A percentile compares a stretch with the other conserved stretches of the same genome.
phyloP scores from a whole-genome alignment of 2,888 invertebrate genomes.

The Teinopalpus imperialis region DNA sequence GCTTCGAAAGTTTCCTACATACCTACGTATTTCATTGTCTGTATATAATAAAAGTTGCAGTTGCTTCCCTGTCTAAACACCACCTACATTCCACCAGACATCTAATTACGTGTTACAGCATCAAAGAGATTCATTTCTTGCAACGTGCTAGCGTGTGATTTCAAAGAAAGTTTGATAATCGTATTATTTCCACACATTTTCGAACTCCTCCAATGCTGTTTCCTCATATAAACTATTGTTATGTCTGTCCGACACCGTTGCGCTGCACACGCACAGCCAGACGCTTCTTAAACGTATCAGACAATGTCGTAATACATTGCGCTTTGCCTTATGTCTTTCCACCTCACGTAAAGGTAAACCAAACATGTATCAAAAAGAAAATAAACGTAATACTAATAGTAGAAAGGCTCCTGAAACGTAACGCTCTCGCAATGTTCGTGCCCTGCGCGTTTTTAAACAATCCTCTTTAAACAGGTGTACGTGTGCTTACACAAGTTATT shows the following conservation, averaged over 20 bases:
- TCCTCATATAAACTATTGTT: conserved; percentile 28
- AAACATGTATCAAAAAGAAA: conserved; percentile 29
- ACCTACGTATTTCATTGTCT: conserved; percentile 6
- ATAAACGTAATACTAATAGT: too few species aligned
- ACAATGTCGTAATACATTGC: conserved; percentile 16
- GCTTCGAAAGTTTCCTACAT: neutral
- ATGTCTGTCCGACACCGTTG: conserved; percentile 28
- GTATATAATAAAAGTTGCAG: conserved; percentile 11
- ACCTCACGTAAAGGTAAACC: conserved; percentile 25
- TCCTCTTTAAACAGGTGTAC: conserved; percentile 74
- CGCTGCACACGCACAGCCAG: conserved; percentile 11
- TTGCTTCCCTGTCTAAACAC: conserved; percentile 4
- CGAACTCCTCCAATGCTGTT: conserved; percentile 12
- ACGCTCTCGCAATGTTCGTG: conserved; percentile 34
- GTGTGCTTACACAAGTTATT: conserved; percentile 64
- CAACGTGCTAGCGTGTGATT: conserved; percentile 18
- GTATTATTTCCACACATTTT: conserved; percentile 20
- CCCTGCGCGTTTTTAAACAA: conserved; percentile 48
- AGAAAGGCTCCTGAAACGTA: conserved; percentile 36
- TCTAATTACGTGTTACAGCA: conserved; percentile 7
- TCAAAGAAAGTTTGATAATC: conserved; percentile 32
- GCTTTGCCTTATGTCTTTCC: conserved; percentile 19
- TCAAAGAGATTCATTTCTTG: conserved; percentile 16
- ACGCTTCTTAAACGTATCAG: neutral
- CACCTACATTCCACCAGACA: conserved; percentile 6